Percentiles rank a stretch among this genome's conserved stretches.
These are phyloP conservation scores for Pachypanchax playfairii DNA, from an alignment of 2,113 vertebrate species.

Conservation along the genomic window DNA sequence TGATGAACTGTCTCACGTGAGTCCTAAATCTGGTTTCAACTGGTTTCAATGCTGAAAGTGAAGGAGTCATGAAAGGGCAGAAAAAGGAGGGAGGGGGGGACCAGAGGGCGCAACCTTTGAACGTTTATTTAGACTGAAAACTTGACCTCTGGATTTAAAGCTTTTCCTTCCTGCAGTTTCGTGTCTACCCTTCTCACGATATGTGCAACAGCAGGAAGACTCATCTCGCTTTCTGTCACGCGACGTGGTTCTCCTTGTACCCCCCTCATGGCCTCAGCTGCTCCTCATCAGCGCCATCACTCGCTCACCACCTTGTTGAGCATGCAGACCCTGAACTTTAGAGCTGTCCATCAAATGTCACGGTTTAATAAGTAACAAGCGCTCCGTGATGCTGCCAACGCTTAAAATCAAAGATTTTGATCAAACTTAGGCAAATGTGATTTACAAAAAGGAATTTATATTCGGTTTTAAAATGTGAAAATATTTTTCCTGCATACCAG, in stretches of 20 bases:
- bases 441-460: too few relatives aligned
- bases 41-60: constrained; percentile 17
- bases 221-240: constrained; percentile 46
- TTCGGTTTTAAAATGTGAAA: too few relatives aligned
- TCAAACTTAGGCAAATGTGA: not conserved
- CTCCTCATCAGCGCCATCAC: constrained; percentile 45
- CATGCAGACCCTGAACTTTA: constrained; percentile 4
- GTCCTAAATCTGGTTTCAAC: constrained; percentile 16
- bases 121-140: constrained; percentile 37
- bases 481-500: too few relatives aligned
- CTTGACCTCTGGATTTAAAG: constrained; percentile 57
- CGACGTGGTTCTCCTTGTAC: constrained; percentile 32
- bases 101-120: constrained; percentile 30
- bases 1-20: constrained; percentile 41
- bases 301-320: constrained; percentile 25
- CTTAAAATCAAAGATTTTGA: not conserved
- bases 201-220: constrained; percentile 49
- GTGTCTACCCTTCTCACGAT: constrained; percentile 70
- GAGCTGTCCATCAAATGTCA: constrained; percentile 24
- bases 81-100: not conserved
- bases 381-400: constrained; percentile 4
- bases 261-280: constrained; percentile 21
- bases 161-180: constrained; percentile 51
- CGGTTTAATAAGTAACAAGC: constrained; percentile 9
- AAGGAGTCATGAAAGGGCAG: constrained; percentile 33